Evolutionary conservation across 2,113 vertebrate genomes (phyloP), one percentile per base, ranked within the genome.

Genomic region (Pan troglodytes): DNA sequence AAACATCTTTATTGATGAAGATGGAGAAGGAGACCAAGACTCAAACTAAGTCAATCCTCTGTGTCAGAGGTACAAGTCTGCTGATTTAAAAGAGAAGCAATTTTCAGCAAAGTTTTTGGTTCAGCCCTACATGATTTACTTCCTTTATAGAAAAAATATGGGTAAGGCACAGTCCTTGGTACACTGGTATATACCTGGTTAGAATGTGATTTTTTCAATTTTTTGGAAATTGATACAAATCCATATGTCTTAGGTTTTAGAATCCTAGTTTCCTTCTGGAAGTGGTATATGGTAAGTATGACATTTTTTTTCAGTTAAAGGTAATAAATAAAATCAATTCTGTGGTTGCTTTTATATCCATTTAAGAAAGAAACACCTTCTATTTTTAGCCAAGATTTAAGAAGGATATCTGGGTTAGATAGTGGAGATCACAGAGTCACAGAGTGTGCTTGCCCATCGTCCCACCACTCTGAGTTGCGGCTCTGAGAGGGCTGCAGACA

Each of bases 301-400:
- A 72, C 45, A 45, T 48, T 76, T 84, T 30, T 55, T 94, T 95
- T 90, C 48, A 82, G 45, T n/a, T 83, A 81, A 89, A 91, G 16
- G 27, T 76, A 91, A 90, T 38, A 90, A 91, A 90, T 38, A 90
- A 86, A 90, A 95, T 84, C 67, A 83, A 88, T 59, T 96, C 92
- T 82, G 35, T 83, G 61, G 32, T 86, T 75, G 68, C 59, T 48
- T 93, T 91, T 91, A 70, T 82, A 57, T 12, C 40, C 8, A 68
- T 25, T 88, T 17, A 52, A 85, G 55, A 92, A 81, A 23, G 13
- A 96, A 91, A 50, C 12, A 38, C 2, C 48, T n/a, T 43, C 48
- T 93, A 43, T 91, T 80, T 67, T 76, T 90, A 70, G 32, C n/a
- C 55, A 81, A 70, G 78, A 85, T 43, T 73, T 70, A 78, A 84